phyloP scores from a whole-genome alignment of 53 echinoderm and acorn worm species.

The Stichopus horrens region DNA sequence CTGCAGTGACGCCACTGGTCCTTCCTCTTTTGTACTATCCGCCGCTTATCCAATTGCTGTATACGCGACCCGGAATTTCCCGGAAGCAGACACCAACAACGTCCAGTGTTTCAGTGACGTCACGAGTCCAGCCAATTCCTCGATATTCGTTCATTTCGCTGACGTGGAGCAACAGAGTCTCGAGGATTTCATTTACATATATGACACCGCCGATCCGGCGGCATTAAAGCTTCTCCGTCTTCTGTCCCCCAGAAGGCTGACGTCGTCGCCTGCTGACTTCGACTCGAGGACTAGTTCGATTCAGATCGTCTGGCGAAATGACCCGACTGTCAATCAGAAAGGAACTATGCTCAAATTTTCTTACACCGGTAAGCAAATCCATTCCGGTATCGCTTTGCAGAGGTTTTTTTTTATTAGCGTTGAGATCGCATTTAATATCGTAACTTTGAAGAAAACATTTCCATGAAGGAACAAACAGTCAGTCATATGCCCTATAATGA shows the following conservation, averaged over 20 bases:
- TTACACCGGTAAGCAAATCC: neutral
- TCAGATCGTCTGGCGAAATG: neutral
- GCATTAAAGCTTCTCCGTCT: neutral
- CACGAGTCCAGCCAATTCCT: neutral
- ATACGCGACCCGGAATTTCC: neutral
- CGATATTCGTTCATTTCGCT: neutral
- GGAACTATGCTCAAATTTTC: neutral
- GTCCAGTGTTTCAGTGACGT: neutral
- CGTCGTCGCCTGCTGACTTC: neutral
- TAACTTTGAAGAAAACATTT: no score
- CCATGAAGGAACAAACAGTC: no score
- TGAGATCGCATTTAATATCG: no score
- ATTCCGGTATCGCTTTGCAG: no score
- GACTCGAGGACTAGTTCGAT: neutral
- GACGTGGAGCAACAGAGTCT: neutral
- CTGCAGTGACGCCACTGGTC: neutral
- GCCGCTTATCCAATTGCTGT: neutral
- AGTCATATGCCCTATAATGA: no score
- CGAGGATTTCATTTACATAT: neutral
- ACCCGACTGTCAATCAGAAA: neutral
- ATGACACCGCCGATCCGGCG: neutral
- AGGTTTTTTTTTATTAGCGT: no score
- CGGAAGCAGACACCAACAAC: neutral
- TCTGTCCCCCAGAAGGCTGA: neutral
- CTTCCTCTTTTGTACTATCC: neutral